A percentile compares a stretch with the other conserved stretches of the same genome.
Evolutionary conservation across 2,888 invertebrate genomes (phyloP).

Genomic region (Trisateles emortualis): DNA sequence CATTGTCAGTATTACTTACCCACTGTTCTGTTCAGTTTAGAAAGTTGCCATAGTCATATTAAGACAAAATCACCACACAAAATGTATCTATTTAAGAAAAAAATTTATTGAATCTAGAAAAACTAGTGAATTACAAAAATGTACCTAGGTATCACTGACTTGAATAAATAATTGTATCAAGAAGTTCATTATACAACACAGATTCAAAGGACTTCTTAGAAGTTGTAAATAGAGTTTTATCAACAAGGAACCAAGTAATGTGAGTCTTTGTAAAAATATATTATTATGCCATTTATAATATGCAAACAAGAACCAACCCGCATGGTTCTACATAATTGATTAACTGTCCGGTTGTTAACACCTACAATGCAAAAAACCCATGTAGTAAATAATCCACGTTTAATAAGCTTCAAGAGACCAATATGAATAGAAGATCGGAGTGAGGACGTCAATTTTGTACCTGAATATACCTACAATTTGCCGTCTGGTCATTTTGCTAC

Average conservation of each 20-base stretch:
- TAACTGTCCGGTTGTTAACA: no score
- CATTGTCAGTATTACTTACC: constrained; percentile 12
- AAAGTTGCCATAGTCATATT: constrained; percentile 11
- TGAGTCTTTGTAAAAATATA: constrained; percentile 20
- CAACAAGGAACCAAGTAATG: constrained; percentile 16
- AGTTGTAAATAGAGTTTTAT: constrained; percentile 21
- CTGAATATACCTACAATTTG: no score
- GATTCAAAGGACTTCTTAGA: constrained; percentile 22
- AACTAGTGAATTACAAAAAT: constrained; percentile 8
- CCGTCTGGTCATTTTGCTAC: no score
- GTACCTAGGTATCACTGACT: constrained; percentile 3
- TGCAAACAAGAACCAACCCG: no score
- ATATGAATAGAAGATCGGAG: no score
- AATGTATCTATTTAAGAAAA: not conserved
- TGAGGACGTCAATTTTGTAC: no score
- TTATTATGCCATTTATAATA: constrained; percentile 11
- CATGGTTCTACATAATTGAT: no score
- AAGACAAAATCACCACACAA: not conserved
- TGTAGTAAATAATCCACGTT: no score
- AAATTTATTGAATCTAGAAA: constrained; percentile 3
- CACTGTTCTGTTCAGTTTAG: constrained; percentile 5
- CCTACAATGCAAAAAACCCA: no score
- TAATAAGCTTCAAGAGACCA: no score
- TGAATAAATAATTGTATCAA: constrained; percentile 17
- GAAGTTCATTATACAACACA: constrained; percentile 15